A percentile compares a stretch with the other conserved stretches of the same genome.
Evolutionary conservation across 2,113 vertebrate species (phyloP).

Genomic region (Bagarius yarrelli): DNA sequence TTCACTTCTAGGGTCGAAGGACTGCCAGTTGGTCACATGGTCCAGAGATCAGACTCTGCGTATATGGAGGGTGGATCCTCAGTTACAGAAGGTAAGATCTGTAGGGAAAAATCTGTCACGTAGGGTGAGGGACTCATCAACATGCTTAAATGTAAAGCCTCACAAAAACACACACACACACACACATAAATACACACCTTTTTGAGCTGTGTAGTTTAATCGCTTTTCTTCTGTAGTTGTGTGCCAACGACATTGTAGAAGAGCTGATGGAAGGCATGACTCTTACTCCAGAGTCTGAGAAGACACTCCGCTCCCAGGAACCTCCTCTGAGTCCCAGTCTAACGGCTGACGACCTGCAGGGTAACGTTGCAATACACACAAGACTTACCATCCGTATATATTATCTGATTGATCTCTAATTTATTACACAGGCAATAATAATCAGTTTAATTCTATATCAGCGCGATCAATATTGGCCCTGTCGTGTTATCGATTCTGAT

Average conservation of each 20-base stretch:
- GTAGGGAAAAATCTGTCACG: not conserved
- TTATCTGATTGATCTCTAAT: not conserved
- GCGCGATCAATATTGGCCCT: not conserved
- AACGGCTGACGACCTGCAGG: conserved; percentile 61
- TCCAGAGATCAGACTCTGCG: conserved; percentile 95
- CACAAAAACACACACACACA: no score
- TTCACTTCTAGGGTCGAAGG: conserved; percentile 80
- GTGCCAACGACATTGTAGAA: conserved; percentile 84
- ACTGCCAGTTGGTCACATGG: conserved; percentile 94
- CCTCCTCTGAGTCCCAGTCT: conserved; percentile 72
- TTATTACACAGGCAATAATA: not conserved
- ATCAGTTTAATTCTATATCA: not conserved
- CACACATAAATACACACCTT: no score
- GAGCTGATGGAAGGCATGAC: conserved; percentile 90
- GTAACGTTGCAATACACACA: conserved; percentile 46
- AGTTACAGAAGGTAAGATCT: conserved; percentile 86
- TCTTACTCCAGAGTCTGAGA: conserved; percentile 83
- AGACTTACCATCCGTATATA: not conserved
- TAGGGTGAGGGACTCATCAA: no score
- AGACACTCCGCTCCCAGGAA: conserved; percentile 78
- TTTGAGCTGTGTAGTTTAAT: no score
- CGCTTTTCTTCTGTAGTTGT: conserved; percentile 74
- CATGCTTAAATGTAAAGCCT: no score
- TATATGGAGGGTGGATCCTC: conserved; percentile 94
- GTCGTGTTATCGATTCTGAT: not conserved